Percentiles rank a stretch among this genome's conserved stretches.
phyloP scores from a whole-genome alignment of 92 coral and sea anemone genomes.

The Actinostola sp. region DNA sequence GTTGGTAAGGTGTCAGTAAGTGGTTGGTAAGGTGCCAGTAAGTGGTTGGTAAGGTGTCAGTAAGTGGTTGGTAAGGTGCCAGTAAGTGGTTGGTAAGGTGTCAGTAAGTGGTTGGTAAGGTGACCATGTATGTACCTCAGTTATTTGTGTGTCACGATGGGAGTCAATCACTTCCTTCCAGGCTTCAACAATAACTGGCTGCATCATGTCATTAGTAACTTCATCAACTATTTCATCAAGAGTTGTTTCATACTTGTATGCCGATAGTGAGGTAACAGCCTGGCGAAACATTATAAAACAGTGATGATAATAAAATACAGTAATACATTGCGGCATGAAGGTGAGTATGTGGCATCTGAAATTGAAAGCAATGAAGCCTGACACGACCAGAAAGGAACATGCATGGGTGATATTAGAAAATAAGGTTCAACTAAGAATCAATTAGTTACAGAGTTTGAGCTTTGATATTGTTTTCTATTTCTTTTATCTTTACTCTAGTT shows the following conservation, averaged over 20 bases:
- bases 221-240: slow-evolving; percentile 61
- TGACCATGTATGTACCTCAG: slow-evolving; percentile 39
- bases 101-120: background rate
- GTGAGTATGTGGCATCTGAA: background rate
- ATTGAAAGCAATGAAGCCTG: no score
- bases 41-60: slow-evolving; percentile 9
- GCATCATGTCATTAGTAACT: slow-evolving; percentile 46
- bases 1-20: slow-evolving; percentile 9
- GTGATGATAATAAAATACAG: background rate
- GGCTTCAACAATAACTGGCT: slow-evolving; percentile 43
- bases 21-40: slow-evolving; percentile 19
- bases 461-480: no score
- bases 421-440: no score
- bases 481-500: no score
- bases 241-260: slow-evolving; percentile 41
- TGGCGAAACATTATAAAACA: background rate
- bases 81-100: slow-evolving; percentile 3
- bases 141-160: slow-evolving; percentile 32
- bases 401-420: no score
- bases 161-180: slow-evolving; percentile 53
- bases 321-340: background rate
- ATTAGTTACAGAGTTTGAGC: no score
- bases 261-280: slow-evolving; percentile 54
- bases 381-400: no score
- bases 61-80: slow-evolving; percentile 9